Base-by-base conservation (phyloP, 2,888 invertebrate genomes). In the Dermolepida albohirtum region DNA sequence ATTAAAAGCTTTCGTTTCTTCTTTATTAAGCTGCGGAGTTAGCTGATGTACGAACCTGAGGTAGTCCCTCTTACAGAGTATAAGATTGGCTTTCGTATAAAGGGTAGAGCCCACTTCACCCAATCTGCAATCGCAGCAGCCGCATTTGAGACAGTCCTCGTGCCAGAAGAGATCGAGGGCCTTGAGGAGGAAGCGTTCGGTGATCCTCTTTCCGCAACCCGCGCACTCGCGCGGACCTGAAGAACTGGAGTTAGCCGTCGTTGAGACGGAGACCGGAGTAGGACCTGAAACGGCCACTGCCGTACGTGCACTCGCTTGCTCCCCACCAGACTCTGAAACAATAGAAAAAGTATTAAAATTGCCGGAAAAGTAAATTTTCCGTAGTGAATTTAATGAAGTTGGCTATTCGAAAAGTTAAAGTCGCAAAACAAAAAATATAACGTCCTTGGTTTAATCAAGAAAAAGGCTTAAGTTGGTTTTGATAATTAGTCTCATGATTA, bases 91-190 rank as follows among this genome's bases (percentile, higher is more conserved):
- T 83, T 94, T 95, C 76, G 94, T 93, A 85, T 94, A 96, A 59
- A 96, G 87, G 72, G 95, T 94, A 65, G 94, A 94, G 71, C 96
- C 96, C 44, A 96, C 95, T 84, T 96, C 96, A 1, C 95, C 96
- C n/a, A 96, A 89, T 62, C 95, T 87, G 82, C 95, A 96, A 84
- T 95, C 94, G 81, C 96, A 96, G 84, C 95, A 95, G 69, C 94
- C 94, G 80, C 94, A 94, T 81, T 96, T 96, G 72, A 96, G 88
- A 79, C 96, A 96, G 84, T 96, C 96, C 77, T 96, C 96, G 85
- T 96, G 96, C 96, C 96, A 96, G 84, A 90, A 94, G 81, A 94
- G 87, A 81, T 96, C 95, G 84, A 96, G 86, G 0, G 95, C 95
- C 80, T 92, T 93, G 75, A 95, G 87, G 50, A 95, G 88, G 82